Percentiles rank a stretch among this genome's conserved stretches.
Evolutionary conservation across 1,140 invertebrate genomes (phyloP).

Genomic region (Chironomus striatipennis): DNA sequence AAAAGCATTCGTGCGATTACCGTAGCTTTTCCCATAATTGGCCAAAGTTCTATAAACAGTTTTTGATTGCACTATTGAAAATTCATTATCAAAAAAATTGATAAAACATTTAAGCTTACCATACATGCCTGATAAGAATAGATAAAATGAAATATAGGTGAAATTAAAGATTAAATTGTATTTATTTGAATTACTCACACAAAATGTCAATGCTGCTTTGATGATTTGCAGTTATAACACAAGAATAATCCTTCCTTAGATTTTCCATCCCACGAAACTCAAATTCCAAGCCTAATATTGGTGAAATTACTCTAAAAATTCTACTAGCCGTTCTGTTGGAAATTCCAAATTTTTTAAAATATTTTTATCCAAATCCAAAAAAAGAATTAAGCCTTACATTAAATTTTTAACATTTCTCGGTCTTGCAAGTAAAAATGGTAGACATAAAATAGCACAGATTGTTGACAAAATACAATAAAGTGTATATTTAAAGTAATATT

Average conservation of each 20-base stretch:
- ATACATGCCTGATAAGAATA: slow-evolving; percentile 50
- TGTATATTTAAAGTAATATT: neutral
- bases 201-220: slow-evolving; percentile 78
- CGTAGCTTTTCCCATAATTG: slow-evolving; percentile 69
- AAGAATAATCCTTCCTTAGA: slow-evolving; percentile 65
- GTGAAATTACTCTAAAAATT: slow-evolving; percentile 58
- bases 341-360: slow-evolving; percentile 27
- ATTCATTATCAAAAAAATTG: neutral
- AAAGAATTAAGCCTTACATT: neutral
- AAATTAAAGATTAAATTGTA: neutral
- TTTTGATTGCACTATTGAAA: slow-evolving; percentile 44
- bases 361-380: too few relatives aligned
- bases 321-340: slow-evolving; percentile 58
- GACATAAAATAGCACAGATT: neutral
- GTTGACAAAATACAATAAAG: neutral
- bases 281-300: slow-evolving; percentile 69
- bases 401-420: neutral
- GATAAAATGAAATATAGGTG: neutral
- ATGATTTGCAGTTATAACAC: slow-evolving; percentile 78
- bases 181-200: slow-evolving; percentile 43
- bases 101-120: neutral
- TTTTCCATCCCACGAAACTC: slow-evolving; percentile 66
- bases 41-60: slow-evolving; percentile 67
- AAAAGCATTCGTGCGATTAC: slow-evolving; percentile 85
- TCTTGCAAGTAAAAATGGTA: neutral